phyloP scores from a whole-genome alignment of 2,797 vertebrate genomes.

The Enteromius trimaculatus region DNA sequence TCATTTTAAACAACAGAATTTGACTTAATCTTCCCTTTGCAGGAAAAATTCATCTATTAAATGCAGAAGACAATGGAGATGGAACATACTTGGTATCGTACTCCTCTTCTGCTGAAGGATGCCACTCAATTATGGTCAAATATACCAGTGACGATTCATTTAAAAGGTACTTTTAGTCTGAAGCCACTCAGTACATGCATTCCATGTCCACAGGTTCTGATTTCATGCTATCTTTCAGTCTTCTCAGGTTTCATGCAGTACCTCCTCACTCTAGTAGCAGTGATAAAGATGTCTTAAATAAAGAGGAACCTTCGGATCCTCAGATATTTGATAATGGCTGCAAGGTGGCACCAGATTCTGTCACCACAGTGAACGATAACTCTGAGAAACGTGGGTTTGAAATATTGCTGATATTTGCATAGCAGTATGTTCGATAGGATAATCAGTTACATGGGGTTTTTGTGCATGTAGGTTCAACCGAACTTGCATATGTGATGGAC shows the following conservation, averaged over 20 bases:
- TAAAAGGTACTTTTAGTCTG: not conserved
- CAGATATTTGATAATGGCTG: not conserved
- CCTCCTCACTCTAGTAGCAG: constrained; percentile 2
- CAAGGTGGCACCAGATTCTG: not conserved
- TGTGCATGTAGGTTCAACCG: constrained; percentile 27
- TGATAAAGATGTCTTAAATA: not conserved
- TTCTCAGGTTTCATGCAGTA: constrained; percentile 11
- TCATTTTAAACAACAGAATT: not conserved
- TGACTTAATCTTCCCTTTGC: not conserved
- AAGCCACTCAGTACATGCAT: not conserved
- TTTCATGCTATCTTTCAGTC: not conserved
- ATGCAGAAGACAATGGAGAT: constrained; percentile 18
- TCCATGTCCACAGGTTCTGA: not conserved
- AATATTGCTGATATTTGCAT: not conserved
- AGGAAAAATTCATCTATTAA: constrained; percentile 12
- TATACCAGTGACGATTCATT: constrained; percentile 21
- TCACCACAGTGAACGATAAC: constrained; percentile 45
- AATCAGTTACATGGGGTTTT: not conserved
- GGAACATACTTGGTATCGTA: not conserved
- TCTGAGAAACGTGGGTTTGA: constrained; percentile 2
- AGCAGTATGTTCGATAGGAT: not conserved
- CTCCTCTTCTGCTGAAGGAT: constrained; percentile 7
- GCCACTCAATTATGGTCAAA: constrained; percentile 18
- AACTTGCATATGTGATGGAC: constrained; percentile 26
- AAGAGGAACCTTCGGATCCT: not conserved